Evolutionary conservation across 2,797 vertebrate genomes (phyloP).

Genomic region (Psittacula derbiana): DNA sequence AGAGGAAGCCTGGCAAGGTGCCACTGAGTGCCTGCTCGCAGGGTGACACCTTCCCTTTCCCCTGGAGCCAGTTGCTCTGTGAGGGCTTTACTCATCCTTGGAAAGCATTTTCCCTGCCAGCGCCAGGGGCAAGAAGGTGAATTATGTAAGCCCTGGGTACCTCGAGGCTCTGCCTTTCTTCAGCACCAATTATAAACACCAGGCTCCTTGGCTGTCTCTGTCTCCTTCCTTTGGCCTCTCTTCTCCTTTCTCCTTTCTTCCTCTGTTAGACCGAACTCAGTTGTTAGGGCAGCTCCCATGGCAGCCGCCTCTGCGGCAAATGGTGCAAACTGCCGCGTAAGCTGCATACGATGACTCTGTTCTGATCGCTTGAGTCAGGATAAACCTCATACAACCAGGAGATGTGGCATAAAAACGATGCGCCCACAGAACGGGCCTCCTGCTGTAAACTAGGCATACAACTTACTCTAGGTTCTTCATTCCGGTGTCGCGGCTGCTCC

Average conservation of each 20-base stretch:
- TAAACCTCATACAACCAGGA: background rate
- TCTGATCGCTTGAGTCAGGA: background rate
- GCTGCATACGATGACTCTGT: accelerated
- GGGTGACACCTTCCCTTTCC: slow-evolving; percentile 14
- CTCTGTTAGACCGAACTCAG: background rate
- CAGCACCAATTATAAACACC: background rate
- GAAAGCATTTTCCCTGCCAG: slow-evolving; percentile 39
- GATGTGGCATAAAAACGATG: accelerated
- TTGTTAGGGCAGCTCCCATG: background rate
- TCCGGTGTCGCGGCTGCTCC: background rate
- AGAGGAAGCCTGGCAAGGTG: background rate
- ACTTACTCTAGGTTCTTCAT: background rate
- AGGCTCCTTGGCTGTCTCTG: background rate
- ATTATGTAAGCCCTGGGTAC: slow-evolving; percentile 20
- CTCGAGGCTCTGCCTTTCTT: slow-evolving; percentile 10
- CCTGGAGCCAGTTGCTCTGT: background rate
- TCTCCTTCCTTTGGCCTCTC: background rate
- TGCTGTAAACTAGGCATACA: background rate
- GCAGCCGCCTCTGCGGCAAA: background rate
- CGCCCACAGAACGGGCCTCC: background rate
- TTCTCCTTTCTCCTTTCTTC: background rate
- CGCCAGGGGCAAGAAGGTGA: background rate
- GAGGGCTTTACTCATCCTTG: slow-evolving; percentile 40
- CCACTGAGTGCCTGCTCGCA: background rate
- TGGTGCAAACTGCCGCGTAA: accelerated